Evolutionary conservation across 2,797 vertebrate genomes (phyloP), one percentile per base, ranked within the genome.

Genomic region (Ceryle rudis): DNA sequence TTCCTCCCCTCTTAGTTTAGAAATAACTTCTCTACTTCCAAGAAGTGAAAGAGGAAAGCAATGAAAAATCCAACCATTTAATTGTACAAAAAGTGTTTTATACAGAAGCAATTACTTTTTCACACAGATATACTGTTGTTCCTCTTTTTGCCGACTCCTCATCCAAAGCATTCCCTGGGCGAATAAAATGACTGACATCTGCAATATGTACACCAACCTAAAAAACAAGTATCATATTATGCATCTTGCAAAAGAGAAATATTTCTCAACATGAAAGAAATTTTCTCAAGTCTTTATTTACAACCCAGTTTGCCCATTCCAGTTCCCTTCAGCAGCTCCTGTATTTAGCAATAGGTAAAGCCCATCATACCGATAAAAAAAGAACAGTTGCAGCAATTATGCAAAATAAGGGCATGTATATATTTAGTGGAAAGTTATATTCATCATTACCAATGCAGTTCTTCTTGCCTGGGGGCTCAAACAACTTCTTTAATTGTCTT

Each of bases 141-240:
- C 99, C 99, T 81, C 99, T 98, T 97, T 95, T 99, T 31, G 99
- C 98, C 3, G 99, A 99, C 92, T 99, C 99, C 95, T 99, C 98
- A 98, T 99, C 99, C 95, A 99, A 81, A 57, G 99, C 99, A 90
- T 99, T 99, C 96, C 99, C 99, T 52, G 99, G 99, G 67, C 99
- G 98, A 97, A 99, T 99, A 95, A 99, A 99, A 97, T 99, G 99
- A 94, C 99, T 99, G 92, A 99, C 99, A 55, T 99, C 99, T 69
- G 99, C 99, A 82, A 99, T 99, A 95, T 99, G 99, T 52, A 99
- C 99, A 23, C 99, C 99, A 25, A 99, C 99, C 99, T 99, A 35
- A 69, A 90, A 74, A 75, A 57, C 10, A 89, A 74, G 26, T n/a
- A 83, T 17, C 8, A 20, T 1, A 1, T 75, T 87, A 72, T 5